Percentiles rank a stretch among this genome's conserved stretches.
phyloP scores from a whole-genome alignment of 2,113 vertebrate species.

The Chunga burmeisteri region DNA sequence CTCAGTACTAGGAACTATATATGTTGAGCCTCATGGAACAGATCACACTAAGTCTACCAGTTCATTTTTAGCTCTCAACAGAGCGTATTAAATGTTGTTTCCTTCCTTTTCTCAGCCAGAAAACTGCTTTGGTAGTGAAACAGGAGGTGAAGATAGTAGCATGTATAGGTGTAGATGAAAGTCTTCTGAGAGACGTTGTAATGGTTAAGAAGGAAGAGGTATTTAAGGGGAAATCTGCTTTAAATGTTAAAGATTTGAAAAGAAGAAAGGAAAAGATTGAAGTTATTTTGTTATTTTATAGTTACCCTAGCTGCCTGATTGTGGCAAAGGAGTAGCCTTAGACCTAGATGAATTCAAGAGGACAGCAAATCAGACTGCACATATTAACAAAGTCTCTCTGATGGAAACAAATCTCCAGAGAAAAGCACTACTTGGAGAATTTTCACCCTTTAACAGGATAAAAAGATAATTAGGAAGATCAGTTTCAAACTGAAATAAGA shows the following conservation, averaged over 20 bases:
- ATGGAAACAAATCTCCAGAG: conserved; percentile 5
- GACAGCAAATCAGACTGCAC: not conserved
- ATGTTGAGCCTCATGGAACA: not conserved
- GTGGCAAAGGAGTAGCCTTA: not conserved
- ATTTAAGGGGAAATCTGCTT: not conserved
- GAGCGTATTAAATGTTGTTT: not conserved
- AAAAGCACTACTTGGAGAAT: conserved; percentile 4
- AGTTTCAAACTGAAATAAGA: conserved; percentile 17
- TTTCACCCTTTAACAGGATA: conserved; percentile 25
- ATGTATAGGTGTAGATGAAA: not conserved
- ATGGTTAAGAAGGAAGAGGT: not conserved
- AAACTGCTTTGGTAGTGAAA: not conserved
- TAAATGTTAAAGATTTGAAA: not conserved
- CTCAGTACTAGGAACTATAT: not conserved
- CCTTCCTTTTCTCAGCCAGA: not conserved
- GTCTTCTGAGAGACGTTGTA: not conserved
- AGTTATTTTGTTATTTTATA: not conserved
- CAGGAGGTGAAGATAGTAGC: not conserved
- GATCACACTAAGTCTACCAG: not conserved
- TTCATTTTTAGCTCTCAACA: not conserved
- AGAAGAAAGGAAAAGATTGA: not conserved
- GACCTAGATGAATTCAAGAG: not conserved
- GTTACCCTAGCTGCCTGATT: not conserved
- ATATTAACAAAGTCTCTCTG: not conserved
- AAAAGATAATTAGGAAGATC: conserved; percentile 54